These are phyloP conservation scores for Camponotus vicinus DNA, from an alignment of 1,140 invertebrate species.

Conservation along the genomic window DNA sequence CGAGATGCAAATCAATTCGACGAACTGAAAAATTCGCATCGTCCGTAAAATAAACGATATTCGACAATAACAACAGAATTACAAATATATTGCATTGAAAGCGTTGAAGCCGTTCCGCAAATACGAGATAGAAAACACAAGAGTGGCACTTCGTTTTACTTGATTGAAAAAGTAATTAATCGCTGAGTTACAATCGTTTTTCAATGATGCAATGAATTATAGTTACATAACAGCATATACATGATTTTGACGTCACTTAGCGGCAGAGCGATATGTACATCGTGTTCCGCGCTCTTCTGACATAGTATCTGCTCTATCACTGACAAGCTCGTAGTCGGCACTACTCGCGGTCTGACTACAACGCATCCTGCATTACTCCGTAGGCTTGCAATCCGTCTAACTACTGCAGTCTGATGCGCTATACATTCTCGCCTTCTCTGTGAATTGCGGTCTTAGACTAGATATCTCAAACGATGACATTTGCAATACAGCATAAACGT, in stretches of 20 bases:
- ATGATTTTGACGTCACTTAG: slow-evolving; percentile 39
- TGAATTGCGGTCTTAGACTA: slow-evolving; percentile 55
- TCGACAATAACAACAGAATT: neutral
- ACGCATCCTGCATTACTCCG: slow-evolving; percentile 11
- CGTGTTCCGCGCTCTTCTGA: slow-evolving; percentile 2
- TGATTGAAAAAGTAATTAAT: neutral
- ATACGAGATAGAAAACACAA: neutral
- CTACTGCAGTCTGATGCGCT: slow-evolving; percentile 24
- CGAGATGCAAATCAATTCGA: slow-evolving; percentile 6
- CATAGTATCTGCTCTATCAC: slow-evolving; percentile 53
- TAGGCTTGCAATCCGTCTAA: slow-evolving; percentile 45
- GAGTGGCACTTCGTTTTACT: neutral
- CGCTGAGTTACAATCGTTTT: too few species aligned
- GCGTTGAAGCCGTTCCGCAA: neutral
- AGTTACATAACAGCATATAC: neutral
- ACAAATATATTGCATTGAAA: neutral
- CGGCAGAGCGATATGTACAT: slow-evolving; percentile 6
- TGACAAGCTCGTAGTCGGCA: slow-evolving; percentile 10
- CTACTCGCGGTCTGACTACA: slow-evolving; percentile 38
- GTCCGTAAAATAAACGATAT: slow-evolving; percentile 8
- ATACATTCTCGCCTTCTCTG: slow-evolving; percentile 35
- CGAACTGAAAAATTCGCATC: slow-evolving; percentile 28
- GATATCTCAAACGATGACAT: slow-evolving; percentile 61
- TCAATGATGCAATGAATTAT: slow-evolving; percentile 10
- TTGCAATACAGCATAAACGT: slow-evolving; percentile 42